phyloP scores from a whole-genome alignment of 2,888 invertebrate species.

The Lottia gigantea region DNA sequence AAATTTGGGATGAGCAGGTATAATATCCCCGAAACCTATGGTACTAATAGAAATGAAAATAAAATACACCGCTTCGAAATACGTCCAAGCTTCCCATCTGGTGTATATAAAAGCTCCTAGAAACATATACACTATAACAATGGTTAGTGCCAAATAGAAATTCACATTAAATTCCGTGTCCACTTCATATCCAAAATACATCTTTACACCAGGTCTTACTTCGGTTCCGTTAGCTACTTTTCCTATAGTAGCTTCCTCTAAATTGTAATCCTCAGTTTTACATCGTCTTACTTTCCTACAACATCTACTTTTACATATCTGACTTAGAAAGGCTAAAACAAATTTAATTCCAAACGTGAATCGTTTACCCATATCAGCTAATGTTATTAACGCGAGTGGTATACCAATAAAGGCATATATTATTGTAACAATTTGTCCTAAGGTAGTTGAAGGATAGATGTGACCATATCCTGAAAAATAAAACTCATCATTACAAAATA shows the following conservation, averaged over 20 bases:
- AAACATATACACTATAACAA: constrained; percentile 87
- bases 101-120: constrained; percentile 82
- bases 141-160: constrained; percentile 84
- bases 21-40: constrained; percentile 94
- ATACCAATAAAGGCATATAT: constrained; percentile 95
- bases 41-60: constrained; percentile 97
- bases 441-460: constrained; percentile 88
- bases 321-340: constrained; percentile 74
- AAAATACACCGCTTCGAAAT: constrained; percentile 94
- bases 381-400: constrained; percentile 91
- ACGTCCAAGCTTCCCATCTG: constrained; percentile 80
- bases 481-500: no score
- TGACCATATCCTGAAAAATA: constrained; percentile 89
- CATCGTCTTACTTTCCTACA: constrained; percentile 73
- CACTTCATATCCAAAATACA: constrained; percentile 43
- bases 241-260: not conserved
- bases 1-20: constrained; percentile 85
- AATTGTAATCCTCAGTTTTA: constrained; percentile 8
- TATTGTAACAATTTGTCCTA: constrained; percentile 89
- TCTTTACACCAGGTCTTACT: constrained; percentile 17
- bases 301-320: constrained; percentile 79
- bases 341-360: constrained; percentile 91
- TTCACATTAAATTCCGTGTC: constrained; percentile 90
- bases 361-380: constrained; percentile 94
- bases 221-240: constrained; percentile 7